Evolutionary conservation across 2,113 vertebrate genomes (phyloP).

Genomic region (Capra hircus): DNA sequence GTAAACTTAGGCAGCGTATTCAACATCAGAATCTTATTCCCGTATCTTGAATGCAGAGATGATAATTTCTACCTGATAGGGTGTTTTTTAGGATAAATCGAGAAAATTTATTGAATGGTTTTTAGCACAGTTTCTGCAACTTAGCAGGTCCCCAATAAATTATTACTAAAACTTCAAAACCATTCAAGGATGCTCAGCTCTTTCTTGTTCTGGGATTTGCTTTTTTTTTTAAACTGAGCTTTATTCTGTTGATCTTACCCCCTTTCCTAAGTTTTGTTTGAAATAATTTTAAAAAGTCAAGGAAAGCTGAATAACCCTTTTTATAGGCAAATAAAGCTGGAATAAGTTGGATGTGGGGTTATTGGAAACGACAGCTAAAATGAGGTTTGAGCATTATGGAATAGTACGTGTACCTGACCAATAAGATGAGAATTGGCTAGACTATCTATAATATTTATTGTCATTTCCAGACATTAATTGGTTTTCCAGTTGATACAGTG

Average conservation of each 20-base stretch:
- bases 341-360: not conserved
- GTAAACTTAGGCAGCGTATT: not conserved
- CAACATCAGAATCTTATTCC: not conserved
- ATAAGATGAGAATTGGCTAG: not conserved
- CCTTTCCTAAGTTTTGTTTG: not conserved
- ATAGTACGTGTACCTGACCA: not conserved
- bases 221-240: not conserved
- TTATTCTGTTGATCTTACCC: not conserved
- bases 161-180: not conserved
- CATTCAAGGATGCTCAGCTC: not conserved
- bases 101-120: not conserved
- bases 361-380: not conserved
- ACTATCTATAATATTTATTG: not conserved
- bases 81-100: not conserved
- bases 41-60: not conserved
- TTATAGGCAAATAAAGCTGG: not conserved
- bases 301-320: not conserved
- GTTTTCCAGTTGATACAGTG: not conserved
- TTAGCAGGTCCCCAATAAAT: not conserved
- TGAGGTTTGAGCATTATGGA: not conserved
- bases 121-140: not conserved
- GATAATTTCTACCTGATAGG: not conserved
- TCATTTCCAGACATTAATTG: not conserved
- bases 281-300: not conserved
- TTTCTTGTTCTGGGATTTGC: not conserved